These are phyloP conservation scores for Enteromius afrohamiltoni DNA, from an alignment of 2,797 vertebrate species.

Conservation along the genomic window DNA sequence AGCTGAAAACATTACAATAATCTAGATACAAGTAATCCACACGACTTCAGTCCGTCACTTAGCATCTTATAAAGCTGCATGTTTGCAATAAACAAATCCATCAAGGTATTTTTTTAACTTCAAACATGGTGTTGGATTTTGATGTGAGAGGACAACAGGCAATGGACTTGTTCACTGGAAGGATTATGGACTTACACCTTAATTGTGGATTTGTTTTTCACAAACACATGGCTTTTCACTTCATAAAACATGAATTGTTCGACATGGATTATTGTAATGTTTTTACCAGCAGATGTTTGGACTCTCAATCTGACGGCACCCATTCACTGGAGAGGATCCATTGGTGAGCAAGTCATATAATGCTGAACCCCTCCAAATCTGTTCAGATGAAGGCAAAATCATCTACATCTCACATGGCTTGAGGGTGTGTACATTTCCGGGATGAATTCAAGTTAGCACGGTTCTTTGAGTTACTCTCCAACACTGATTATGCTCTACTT, in stretches of 20 bases:
- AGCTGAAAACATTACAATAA: neutral
- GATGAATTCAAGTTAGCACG: neutral
- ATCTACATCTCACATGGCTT: neutral
- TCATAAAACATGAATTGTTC: neutral
- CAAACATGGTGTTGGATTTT: neutral
- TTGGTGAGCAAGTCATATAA: neutral
- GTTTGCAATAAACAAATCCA: neutral
- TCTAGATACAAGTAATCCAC: neutral
- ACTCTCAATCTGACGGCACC: neutral
- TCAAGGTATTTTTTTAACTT: neutral
- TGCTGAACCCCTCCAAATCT: neutral
- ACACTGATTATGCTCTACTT: neutral
- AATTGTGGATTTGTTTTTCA: neutral
- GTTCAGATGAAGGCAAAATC: neutral
- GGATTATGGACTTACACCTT: neutral
- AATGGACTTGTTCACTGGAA: neutral
- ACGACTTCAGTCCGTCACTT: neutral
- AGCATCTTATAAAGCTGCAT: neutral
- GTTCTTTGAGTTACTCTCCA: neutral
- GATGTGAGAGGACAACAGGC: neutral
- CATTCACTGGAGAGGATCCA: neutral
- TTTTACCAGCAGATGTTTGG: neutral
- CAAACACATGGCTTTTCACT: neutral
- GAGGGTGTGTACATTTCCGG: neutral
- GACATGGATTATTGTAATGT: neutral